A percentile compares a stretch with the other conserved stretches of the same genome.
phyloP scores from a whole-genome alignment of 2,797 vertebrate species.

The Darevskia nairensis region DNA sequence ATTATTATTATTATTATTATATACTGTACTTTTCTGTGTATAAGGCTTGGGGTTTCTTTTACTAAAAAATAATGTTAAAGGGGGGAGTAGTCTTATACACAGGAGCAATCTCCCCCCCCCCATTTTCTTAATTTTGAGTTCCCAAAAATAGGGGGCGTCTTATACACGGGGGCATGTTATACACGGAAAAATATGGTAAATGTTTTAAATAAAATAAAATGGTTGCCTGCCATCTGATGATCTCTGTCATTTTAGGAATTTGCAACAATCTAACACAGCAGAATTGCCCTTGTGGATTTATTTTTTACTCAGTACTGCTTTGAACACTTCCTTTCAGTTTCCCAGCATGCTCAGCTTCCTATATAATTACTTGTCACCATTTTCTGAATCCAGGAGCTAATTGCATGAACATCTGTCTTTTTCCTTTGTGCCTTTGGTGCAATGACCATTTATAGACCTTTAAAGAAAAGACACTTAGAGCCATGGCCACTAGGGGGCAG shows the following conservation, averaged over 20 bases:
- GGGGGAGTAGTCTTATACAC: no score
- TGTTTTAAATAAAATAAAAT: neutral
- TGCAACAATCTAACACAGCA: neutral
- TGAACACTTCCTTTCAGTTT: neutral
- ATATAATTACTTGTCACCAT: conserved; percentile 29
- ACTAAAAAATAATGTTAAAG: no score
- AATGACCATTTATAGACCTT: neutral
- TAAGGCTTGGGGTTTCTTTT: no score
- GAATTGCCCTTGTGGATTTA: neutral
- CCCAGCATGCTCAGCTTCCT: neutral
- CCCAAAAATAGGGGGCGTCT: no score
- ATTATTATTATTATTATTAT: no score
- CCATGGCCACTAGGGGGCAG: conserved; percentile 71
- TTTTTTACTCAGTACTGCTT: neutral
- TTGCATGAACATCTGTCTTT: conserved; percentile 38
- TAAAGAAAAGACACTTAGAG: neutral
- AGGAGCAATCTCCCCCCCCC: no score
- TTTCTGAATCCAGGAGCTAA: neutral
- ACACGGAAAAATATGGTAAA: no score
- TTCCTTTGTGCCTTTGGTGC: neutral
- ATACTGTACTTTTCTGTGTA: no score
- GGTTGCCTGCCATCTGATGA: neutral
- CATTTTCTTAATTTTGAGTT: no score
- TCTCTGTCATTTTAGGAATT: neutral
- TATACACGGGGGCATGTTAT: no score